Base-by-base conservation (phyloP, 2,113 vertebrate genomes). In the Aythya baeri region DNA sequence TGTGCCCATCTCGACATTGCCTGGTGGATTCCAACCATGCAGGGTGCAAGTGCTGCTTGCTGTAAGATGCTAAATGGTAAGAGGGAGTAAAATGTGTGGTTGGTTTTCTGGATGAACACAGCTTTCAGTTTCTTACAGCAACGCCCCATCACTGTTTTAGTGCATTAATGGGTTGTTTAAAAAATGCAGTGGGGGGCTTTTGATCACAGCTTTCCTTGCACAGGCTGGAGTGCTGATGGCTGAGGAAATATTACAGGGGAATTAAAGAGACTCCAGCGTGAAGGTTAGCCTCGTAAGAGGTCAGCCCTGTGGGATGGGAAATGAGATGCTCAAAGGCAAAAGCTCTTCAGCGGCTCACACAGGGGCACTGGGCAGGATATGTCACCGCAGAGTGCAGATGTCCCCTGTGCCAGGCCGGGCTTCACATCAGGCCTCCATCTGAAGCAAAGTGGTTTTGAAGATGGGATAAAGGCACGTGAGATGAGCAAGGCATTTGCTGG, bases 1-100 rank as follows among this genome's bases (percentile, higher is more conserved):
- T 13, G 44, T 5, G 41, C 2, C 0, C 1, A 8, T 50, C 29
- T 55, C 2, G 17, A 13, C 0, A 3, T 13, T 22, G 17, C 59
- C 55, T 15, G 32, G 18, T 23, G 67, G 63, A 36, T 71, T 22
- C 55, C 89, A 86, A 12, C 58, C 36, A 17, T 3, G 7, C 76
- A 23, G 0, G 5, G 68, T n/a, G 57, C 72, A 57, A 11, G 25
- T 4, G 32, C 54, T 34, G 55, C 66, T 67, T 4, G 3, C 34
- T 52, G 43, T 1, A 11, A 41, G 44, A 59, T n/a, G 6, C 5
- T 8, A 68, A 54, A 13, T 0, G 1, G 14, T 5, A 34, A 25
- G 55, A 61, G 38, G 54, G 75, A 57, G 29, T 11, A 43, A 77
- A 34, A 17, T 1, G 12, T 1, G 7, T 3, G 52, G 31, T 58